These are phyloP conservation scores for Caenorhabditis sp. DNA, from an alignment of 2,888 invertebrate species.

Conservation along the genomic window DNA sequence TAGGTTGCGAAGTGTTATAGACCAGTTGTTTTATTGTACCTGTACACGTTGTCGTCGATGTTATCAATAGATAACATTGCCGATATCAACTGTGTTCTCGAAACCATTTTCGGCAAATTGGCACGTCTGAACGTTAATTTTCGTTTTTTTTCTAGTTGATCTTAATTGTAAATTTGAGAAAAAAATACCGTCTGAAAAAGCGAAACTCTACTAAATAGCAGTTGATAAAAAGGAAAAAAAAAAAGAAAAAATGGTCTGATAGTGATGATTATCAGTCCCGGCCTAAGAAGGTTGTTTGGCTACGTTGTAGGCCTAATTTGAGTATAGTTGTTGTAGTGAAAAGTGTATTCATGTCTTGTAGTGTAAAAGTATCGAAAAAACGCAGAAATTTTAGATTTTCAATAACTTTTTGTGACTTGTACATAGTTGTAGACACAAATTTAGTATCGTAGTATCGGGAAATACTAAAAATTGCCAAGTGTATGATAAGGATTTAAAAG, in stretches of 20 bases:
- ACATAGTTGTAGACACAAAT: no score
- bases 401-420: no score
- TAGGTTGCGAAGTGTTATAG: neutral
- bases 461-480: no score
- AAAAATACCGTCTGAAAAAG: neutral
- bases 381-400: no score
- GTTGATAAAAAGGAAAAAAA: slow-evolving; percentile 7
- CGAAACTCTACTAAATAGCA: no score
- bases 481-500: neutral
- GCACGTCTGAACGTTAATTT: slow-evolving; percentile 13
- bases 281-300: neutral
- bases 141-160: neutral
- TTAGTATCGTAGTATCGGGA: no score
- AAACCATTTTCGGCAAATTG: slow-evolving; percentile 29
- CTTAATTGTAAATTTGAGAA: slow-evolving; percentile 5
- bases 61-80: slow-evolving; percentile 60
- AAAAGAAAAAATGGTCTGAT: slow-evolving; percentile 18
- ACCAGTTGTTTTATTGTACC: slow-evolving; percentile 8
- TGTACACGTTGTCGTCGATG: slow-evolving; percentile 52
- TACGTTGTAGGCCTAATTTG: neutral
- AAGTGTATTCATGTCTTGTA: no score
- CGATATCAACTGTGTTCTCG: slow-evolving; percentile 45
- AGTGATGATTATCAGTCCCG: neutral
- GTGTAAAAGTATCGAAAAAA: no score
- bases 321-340: no score